A percentile compares a stretch with the other conserved stretches of the same genome.
phyloP scores from a whole-genome alignment of 64 coral and sea anemone species.

The Hydrozoanthus tunicans region DNA sequence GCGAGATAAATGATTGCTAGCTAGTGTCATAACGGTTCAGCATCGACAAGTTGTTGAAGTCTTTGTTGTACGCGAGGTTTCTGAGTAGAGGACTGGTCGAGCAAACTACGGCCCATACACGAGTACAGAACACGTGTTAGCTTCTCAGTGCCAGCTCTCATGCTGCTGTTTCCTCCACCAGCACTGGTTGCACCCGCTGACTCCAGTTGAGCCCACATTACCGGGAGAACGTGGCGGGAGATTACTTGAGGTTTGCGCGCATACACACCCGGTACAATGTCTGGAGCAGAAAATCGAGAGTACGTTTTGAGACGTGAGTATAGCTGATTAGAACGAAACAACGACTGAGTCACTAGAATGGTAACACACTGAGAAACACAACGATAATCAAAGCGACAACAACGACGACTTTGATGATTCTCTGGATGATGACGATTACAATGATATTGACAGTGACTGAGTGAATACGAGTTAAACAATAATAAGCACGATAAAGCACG shows the following conservation, averaged over 20 bases:
- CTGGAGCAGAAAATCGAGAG: constrained; percentile 25
- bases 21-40: constrained; percentile 46
- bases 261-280: constrained; percentile 70
- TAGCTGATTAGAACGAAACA: not conserved
- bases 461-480: too few relatives aligned
- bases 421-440: too few relatives aligned
- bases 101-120: constrained; percentile 69
- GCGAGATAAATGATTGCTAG: not conserved
- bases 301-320: not conserved
- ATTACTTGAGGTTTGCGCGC: constrained; percentile 80
- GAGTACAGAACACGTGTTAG: constrained; percentile 78
- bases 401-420: not conserved
- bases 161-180: constrained; percentile 50
- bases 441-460: too few relatives aligned
- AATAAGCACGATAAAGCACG: too few relatives aligned
- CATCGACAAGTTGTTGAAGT: constrained; percentile 76
- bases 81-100: constrained; percentile 84
- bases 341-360: not conserved
- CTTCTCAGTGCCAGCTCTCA: constrained; percentile 51
- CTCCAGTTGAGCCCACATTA: constrained; percentile 88
- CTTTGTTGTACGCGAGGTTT: constrained; percentile 73
- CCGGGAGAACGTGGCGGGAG: constrained; percentile 76
- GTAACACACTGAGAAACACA: not conserved
- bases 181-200: constrained; percentile 71
- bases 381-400: not conserved